Conservation (phyloP, 2,113 vertebrate genomes). For the Baryphthengus martii region DNA sequence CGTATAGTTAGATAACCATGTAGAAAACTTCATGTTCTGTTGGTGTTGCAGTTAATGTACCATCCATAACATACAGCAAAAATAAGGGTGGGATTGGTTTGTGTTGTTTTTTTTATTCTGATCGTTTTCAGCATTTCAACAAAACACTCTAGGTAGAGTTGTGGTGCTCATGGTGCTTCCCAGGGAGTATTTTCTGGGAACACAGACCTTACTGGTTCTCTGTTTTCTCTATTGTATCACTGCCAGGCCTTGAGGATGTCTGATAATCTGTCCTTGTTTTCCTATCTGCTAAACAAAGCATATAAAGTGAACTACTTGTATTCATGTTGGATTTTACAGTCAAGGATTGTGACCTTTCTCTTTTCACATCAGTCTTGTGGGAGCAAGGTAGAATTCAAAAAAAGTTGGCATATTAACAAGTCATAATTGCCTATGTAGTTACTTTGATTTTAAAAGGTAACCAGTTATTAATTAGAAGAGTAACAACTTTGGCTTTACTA, state of each 20-base stretch:
- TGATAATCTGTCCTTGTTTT: background rate
- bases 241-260: background rate
- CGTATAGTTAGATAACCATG: background rate
- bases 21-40: background rate
- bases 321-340: background rate
- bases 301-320: background rate
- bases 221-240: background rate
- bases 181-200: too few species aligned
- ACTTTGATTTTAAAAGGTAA: background rate
- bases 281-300: rapidly evolving
- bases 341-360: background rate
- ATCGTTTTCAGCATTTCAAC: background rate
- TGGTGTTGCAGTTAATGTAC: background rate
- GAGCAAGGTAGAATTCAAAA: background rate
- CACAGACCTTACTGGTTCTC: background rate
- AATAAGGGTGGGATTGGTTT: background rate
- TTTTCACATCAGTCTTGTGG: background rate
- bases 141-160: background rate
- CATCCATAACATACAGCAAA: background rate
- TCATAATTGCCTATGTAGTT: background rate
- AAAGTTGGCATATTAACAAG: background rate
- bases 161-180: background rate
- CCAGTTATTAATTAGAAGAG: background rate
- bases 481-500: background rate
- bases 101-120: background rate